Base-by-base conservation (phyloP, 2,113 vertebrate genomes). In the Naja naja region DNA sequence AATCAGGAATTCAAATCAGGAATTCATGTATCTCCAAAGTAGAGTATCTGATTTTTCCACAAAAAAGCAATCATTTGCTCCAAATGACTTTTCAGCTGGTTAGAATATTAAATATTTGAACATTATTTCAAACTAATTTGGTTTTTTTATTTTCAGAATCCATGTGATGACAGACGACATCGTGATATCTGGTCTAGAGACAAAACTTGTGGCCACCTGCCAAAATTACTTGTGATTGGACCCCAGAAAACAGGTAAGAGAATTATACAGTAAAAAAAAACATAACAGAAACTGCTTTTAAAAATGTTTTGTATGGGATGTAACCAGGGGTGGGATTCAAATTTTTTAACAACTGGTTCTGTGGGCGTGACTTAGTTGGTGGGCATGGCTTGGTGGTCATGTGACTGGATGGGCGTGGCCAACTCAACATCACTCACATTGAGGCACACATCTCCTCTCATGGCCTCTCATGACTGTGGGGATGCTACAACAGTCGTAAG, bases 141-240 rank as follows among this genome's bases (percentile, higher is more conserved):
- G 22, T 47, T 93, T 47, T 91, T 94, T 87, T 85, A 55, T 90
- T 94, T 87, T 69, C 94, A 98, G 98, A 98, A 98, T 95, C 98
- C 98, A 0, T 98, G 98, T 90, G 98, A 98, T 0, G 98, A 98
- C 85, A 98, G 98, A 94, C 96, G 98, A 5, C 98, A 98, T 95
- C 97, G 97, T 94, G 98, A 98, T 89, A 98, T 98, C 94, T 98
- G 98, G 98, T 98, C 98, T 94, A 97, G 97, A 95, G 98, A 98
- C 85, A 98, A 98, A 97, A 98, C 97, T 0, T 98, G 98, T 11
- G 97, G 98, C 69, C 98, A 98, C 89, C 94, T 98, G 85, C 98
- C 98, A 93, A 98, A 97, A 94, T 98, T 98, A 94, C 97, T 98
- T 45, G 97, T 98, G 87, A 98, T 98, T 90, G 98, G 98, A 95